Percentiles rank a stretch among this genome's conserved stretches.
Conservation (phyloP, 2,113 vertebrate species). For the Sapayoa aenigma region DNA sequence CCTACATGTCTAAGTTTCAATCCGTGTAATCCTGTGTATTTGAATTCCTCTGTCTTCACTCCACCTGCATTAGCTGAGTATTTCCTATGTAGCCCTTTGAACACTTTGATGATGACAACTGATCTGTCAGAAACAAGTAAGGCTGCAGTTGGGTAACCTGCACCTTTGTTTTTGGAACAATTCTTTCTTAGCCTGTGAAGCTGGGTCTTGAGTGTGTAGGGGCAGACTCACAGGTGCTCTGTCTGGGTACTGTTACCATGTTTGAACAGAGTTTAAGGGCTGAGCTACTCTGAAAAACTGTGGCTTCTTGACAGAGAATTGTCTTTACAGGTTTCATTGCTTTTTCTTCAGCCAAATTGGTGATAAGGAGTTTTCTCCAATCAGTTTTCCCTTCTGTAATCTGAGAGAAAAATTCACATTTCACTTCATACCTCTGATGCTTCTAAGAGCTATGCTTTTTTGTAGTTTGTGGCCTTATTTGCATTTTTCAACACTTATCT, state of each 20-base stretch:
- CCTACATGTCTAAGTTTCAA: not conserved
- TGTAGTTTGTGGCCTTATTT: not conserved
- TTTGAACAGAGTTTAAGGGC: not conserved
- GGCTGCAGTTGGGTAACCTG: not conserved
- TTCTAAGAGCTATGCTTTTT: not conserved
- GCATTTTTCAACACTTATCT: not conserved
- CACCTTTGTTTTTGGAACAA: not conserved
- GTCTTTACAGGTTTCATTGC: not conserved
- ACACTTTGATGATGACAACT: not conserved
- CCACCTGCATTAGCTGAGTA: not conserved
- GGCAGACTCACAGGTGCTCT: not conserved
- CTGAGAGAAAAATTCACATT: no score
- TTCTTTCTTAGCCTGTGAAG: not conserved
- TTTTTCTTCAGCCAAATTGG: not conserved
- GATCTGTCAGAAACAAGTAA: not conserved
- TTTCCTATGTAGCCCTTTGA: not conserved
- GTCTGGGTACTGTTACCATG: not conserved
- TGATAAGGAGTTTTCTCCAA: not conserved
- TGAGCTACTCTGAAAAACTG: not conserved
- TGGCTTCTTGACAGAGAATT: not conserved
- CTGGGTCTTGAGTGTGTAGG: not conserved
- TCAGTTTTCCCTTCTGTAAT: not conserved
- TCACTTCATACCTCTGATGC: not conserved
- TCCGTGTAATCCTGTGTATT: not conserved
- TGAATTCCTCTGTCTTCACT: not conserved